Conservation (phyloP, 2,888 invertebrate species). For the Globia sparganii region DNA sequence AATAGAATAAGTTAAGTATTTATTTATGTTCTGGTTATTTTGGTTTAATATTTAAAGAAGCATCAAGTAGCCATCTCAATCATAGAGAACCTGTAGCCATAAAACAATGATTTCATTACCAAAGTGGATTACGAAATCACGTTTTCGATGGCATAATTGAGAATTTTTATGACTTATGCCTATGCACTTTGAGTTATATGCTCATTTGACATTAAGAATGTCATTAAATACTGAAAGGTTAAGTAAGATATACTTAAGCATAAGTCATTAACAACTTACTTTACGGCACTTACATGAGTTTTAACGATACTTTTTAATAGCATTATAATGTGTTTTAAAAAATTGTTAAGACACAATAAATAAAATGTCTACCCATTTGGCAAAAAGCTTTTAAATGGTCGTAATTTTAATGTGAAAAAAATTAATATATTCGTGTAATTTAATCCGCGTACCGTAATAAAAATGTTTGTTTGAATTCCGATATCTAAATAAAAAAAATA, state of each 20-base stretch:
- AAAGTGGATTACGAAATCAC: neutral
- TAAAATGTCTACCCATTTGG: constrained; percentile 28
- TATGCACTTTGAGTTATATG: neutral
- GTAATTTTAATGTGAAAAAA: constrained; percentile 24
- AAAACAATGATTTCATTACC: neutral
- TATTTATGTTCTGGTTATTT: neutral
- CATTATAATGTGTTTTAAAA: constrained; percentile 9
- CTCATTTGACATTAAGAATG: neutral
- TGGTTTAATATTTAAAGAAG: neutral
- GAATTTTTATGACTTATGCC: neutral
- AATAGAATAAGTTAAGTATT: no score
- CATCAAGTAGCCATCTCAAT: neutral
- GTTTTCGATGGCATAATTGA: neutral
- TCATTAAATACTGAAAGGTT: constrained; percentile 29
- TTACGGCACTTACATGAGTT: constrained; percentile 14
- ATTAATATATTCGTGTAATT: constrained; percentile 25
- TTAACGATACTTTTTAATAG: constrained; percentile 35
- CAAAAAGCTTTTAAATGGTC: constrained; percentile 34
- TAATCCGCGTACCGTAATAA: constrained; percentile 28
- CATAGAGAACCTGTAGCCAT: neutral
- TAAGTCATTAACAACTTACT: constrained; percentile 30
- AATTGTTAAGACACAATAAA: constrained; percentile 1
- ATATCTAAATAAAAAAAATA: constrained; percentile 35
- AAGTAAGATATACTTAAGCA: constrained; percentile 9
- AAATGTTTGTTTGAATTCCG: constrained; percentile 44